These are phyloP conservation scores for Axis porcinus DNA, from an alignment of 2,113 vertebrate genomes.

Conservation along the genomic window DNA sequence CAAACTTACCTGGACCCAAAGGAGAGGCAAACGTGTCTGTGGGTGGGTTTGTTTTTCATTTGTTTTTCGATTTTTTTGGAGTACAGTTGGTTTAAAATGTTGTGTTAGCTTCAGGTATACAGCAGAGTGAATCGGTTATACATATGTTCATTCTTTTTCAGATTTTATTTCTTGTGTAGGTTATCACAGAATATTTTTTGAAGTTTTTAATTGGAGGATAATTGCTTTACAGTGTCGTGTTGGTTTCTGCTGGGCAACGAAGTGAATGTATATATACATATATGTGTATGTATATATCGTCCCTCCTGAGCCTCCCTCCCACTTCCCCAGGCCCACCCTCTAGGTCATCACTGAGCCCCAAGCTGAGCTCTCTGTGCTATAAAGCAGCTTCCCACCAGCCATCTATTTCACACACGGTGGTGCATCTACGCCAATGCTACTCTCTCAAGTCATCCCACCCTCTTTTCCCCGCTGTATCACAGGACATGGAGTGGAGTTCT, in stretches of 20 bases:
- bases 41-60: background rate
- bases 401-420: background rate
- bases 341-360: background rate
- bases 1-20: too few species aligned
- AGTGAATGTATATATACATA: background rate
- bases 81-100: background rate
- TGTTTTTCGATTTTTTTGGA: background rate
- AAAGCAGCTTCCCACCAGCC: background rate
- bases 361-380: background rate
- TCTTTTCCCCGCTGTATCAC: background rate
- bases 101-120: background rate
- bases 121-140: background rate
- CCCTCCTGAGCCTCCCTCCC: background rate
- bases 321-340: background rate
- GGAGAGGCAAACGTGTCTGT: too few species aligned
- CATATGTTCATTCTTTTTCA: background rate
- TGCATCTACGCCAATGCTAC: background rate
- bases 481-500: background rate
- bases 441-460: background rate
- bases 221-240: background rate
- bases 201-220: background rate
- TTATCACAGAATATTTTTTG: background rate
- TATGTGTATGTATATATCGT: fast-evolving
- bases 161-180: background rate
- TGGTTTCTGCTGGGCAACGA: background rate